phyloP scores from a whole-genome alignment of 2,113 vertebrate genomes.

The Camelus bactrianus region DNA sequence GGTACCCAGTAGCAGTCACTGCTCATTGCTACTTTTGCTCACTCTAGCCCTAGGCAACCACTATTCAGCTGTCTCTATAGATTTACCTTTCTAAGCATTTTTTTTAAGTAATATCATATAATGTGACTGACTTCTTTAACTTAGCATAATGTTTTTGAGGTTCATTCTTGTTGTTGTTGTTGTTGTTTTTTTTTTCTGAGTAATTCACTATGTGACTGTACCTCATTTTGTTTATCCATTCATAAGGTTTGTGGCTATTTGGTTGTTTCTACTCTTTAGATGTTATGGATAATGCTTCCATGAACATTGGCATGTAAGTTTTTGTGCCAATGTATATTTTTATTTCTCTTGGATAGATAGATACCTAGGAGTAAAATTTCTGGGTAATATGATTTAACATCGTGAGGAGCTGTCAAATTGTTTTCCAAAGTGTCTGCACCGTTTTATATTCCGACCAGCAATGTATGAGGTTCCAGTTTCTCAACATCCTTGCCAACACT shows the following conservation, averaged over 20 bases:
- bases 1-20: background rate
- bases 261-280: background rate
- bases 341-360: background rate
- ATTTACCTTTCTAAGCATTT: background rate
- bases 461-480: background rate
- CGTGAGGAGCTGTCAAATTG: background rate
- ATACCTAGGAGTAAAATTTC: slow-evolving; percentile 12
- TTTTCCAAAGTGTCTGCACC: background rate
- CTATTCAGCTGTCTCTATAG: background rate
- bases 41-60: background rate
- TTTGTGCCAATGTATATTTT: background rate
- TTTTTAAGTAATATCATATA: background rate
- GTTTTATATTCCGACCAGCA: background rate
- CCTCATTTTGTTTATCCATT: background rate
- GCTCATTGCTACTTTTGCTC: background rate
- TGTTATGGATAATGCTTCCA: background rate
- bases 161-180: background rate
- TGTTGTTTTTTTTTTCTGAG: background rate
- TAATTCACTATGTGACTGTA: background rate
- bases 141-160: background rate
- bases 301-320: background rate
- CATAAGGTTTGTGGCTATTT: background rate
- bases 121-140: background rate
- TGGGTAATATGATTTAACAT: slow-evolving; percentile 1
- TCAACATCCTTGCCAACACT: background rate